Evolutionary conservation across 1,140 invertebrate genomes (phyloP), one percentile per base, ranked within the genome.

Genomic region (Prorops nasuta): DNA sequence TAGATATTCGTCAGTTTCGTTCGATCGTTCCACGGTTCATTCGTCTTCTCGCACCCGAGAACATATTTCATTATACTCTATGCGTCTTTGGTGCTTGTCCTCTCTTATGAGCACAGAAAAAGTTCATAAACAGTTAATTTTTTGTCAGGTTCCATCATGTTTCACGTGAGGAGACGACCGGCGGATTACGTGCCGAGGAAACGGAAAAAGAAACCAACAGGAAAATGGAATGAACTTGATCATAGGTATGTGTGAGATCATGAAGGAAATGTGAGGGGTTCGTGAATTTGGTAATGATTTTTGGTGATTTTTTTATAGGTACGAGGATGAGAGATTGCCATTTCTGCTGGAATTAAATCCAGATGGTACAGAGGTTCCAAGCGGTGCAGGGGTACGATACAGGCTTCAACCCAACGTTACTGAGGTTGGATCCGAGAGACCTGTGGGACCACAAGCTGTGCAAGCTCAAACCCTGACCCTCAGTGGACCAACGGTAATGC

Each of bases 131-230:
- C n/a, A n/a, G n/a, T n/a, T n/a, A n/a, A n/a, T n/a, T 59, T 16
- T 35, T 58, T 76, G 76, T 9, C 73, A 94, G 92, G 92, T 67
- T 92, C 91, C 42, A 91, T 96, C 64, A 95, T 94, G 89, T 96
- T 96, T 67, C 93, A 96, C 74, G 92, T 96, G 68, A 81, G 91
- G 54, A 83, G 91, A 65, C 81, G 91, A 63, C 92, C 93, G 39
- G 88, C 90, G 8, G 93, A 96, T 74, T 87, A 89, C 58, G 90
- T 92, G 68, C 91, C 90, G 10, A 80, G 92, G 43, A 90, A 92
- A 63, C 81, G 91, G 14, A 95, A 95, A 84, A 96, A 96, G 81
- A 94, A 95, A 76, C 88, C 88, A 1, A 72, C 83, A 10, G 81
- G 78, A 70, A 63, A 77, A 76, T 65, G 78, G 83, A 54, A 80